Percentiles rank a stretch among this genome's conserved stretches.
Evolutionary conservation across 1,140 invertebrate species (phyloP).

Genomic region (Choristoneura fumiferana): DNA sequence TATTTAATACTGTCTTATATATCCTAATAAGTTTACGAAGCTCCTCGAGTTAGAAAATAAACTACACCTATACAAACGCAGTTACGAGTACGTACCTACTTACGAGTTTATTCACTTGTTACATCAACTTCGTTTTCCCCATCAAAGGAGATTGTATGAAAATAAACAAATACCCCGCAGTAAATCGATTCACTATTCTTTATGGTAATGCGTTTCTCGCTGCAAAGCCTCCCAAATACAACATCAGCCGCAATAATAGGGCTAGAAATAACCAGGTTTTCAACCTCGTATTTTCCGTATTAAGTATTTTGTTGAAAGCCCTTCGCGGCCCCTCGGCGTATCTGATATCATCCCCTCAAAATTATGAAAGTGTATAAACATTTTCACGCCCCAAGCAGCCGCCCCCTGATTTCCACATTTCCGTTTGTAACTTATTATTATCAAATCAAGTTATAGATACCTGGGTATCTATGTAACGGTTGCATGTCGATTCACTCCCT

Average conservation of each 20-base stretch:
- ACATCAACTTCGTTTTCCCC: too few relatives aligned
- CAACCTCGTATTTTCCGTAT: slow-evolving; percentile 63
- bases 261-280: slow-evolving; percentile 56
- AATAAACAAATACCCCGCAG: not conserved
- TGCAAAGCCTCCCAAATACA: slow-evolving; percentile 38
- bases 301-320: slow-evolving; percentile 71
- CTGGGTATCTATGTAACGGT: slow-evolving; percentile 55
- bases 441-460: slow-evolving; percentile 75
- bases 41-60: too few relatives aligned
- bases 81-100: too few relatives aligned
- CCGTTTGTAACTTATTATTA: slow-evolving; percentile 71
- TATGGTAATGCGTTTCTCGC: slow-evolving; percentile 39
- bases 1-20: too few relatives aligned
- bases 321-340: slow-evolving; percentile 51
- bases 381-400: slow-evolving; percentile 65
- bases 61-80: too few relatives aligned
- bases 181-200: slow-evolving; percentile 17
- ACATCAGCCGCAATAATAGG: slow-evolving; percentile 39
- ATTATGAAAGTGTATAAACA: slow-evolving; percentile 78
- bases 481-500: slow-evolving; percentile 50
- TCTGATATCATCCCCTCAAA: slow-evolving; percentile 70
- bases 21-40: too few relatives aligned
- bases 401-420: slow-evolving; percentile 61
- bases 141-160: not conserved
- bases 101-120: too few relatives aligned